Evolutionary conservation across 2,888 invertebrate genomes (phyloP), one percentile per base, ranked within the genome.

Genomic region (Callinectes sapidus): DNA sequence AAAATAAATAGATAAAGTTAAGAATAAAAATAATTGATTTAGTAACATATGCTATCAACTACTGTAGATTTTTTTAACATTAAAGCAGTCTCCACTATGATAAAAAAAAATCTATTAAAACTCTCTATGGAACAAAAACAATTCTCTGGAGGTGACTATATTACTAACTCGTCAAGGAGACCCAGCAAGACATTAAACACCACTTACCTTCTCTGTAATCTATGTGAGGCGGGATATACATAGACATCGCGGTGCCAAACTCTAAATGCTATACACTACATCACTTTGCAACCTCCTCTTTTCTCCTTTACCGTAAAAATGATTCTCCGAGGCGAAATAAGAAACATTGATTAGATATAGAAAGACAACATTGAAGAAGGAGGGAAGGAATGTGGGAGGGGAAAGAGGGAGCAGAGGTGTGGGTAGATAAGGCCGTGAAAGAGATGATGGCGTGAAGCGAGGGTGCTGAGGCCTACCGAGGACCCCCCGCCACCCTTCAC

Each of bases 401-500:
- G 39, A 35, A 35, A 23, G 16, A 66, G 71, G 88, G 35, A 88
- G 28, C 13, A 42, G 66, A 89, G 66, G 32, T 32, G 28, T 54
- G n/a, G 90, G 54, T 13, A 81, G 48, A 54, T 48, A 81, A 81
- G 81, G 81, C 81, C 18, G 35, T 81, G 81, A 81, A 81, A 81
- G 81, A 81, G 81, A 81, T 81, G 81, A 81, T 81, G 81, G 81
- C 81, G 81, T 81, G 81, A 81, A 81, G 81, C 35, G 81, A 81
- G 81, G 81, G 48, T 54, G 48, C 18, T 2, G 48, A 42, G 48
- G 48, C 87, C 87, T 54, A 42, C 87, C 48, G 48, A 87, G 42
- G n/a, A 48, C 87, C 87, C 87, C 87, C 87, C n/a, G 87, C n/a
- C 42, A 54, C 48, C 87, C 87, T 87, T 48, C 54, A 87, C 87